phyloP scores from a whole-genome alignment of 2,797 vertebrate genomes.

The Microchirus variegatus region DNA sequence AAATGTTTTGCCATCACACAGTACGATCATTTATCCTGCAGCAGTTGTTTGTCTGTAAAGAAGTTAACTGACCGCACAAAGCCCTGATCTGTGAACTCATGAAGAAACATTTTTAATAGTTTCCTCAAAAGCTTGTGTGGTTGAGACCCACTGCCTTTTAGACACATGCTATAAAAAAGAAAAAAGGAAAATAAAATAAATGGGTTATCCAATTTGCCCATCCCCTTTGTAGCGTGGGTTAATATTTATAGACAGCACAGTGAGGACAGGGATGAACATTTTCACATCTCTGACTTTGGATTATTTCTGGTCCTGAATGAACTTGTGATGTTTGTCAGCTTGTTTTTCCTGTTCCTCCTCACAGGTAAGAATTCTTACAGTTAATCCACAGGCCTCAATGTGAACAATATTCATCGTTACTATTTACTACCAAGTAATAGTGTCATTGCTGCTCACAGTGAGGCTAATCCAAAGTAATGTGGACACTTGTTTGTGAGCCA shows the following conservation, averaged over 20 bases:
- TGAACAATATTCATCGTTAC: neutral
- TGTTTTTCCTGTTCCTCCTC: conserved; percentile 1
- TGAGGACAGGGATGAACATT: neutral
- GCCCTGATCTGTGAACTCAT: no score
- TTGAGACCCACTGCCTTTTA: no score
- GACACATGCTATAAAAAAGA: neutral
- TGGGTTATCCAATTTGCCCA: neutral
- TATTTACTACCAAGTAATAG: no score
- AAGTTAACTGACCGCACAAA: no score
- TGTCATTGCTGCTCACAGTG: no score
- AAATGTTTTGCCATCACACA: no score
- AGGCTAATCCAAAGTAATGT: no score
- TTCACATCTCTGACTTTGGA: neutral
- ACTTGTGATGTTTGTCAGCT: neutral
- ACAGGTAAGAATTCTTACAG: neutral
- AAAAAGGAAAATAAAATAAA: neutral
- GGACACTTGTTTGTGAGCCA: no score
- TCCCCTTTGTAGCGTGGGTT: neutral
- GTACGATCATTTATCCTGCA: no score
- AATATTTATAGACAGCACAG: neutral
- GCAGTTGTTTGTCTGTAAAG: no score
- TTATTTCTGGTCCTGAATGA: neutral
- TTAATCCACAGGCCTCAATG: neutral
- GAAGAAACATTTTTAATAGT: no score
- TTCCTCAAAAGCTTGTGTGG: no score